A percentile compares a stretch with the other conserved stretches of the same genome.
phyloP scores from a whole-genome alignment of 53 echinoderm and acorn worm species.

The Luidia sarsii region DNA sequence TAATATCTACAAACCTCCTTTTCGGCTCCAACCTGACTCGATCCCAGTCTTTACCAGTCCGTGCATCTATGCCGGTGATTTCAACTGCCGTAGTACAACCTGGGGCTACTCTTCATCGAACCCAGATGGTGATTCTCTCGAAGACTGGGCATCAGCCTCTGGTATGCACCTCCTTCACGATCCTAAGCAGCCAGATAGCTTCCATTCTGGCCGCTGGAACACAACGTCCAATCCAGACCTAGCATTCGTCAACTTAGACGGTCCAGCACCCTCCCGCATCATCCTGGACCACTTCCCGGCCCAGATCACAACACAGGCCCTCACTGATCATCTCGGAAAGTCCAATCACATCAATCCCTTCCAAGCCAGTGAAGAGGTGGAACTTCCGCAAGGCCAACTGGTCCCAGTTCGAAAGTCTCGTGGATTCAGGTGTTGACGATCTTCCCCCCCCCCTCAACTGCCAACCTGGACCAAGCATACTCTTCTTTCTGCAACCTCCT shows the following conservation, averaged over 20 bases:
- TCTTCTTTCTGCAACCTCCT: slow-evolving; percentile 18
- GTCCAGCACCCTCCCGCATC: slow-evolving; percentile 3
- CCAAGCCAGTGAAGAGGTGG: slow-evolving; percentile 33
- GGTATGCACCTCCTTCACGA: slow-evolving; percentile 22
- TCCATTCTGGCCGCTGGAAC: slow-evolving; percentile 40
- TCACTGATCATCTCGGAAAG: neutral
- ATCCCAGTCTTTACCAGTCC: slow-evolving; percentile 18
- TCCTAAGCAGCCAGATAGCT: slow-evolving; percentile 40
- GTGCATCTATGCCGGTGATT: slow-evolving; percentile 15
- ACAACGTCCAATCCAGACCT: slow-evolving; percentile 58
- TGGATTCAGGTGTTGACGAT: too few relatives aligned
- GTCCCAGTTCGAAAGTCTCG: neutral
- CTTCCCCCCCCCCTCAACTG: neutral
- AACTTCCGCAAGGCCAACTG: slow-evolving; percentile 36
- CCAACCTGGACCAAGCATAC: slow-evolving; percentile 27
- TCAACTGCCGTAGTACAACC: slow-evolving; percentile 32
- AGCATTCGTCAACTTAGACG: slow-evolving; percentile 42
- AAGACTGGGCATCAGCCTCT: slow-evolving; percentile 50
- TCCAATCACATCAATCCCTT: neutral
- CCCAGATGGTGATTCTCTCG: slow-evolving; percentile 36
- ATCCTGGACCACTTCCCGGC: slow-evolving; percentile 44
- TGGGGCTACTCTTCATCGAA: slow-evolving; percentile 51
- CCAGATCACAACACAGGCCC: slow-evolving; percentile 30
- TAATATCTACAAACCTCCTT: slow-evolving; percentile 50
- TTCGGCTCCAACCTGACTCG: slow-evolving; percentile 24